Conservation (phyloP, 2,797 vertebrate species). For the Glyptemys insculpta region DNA sequence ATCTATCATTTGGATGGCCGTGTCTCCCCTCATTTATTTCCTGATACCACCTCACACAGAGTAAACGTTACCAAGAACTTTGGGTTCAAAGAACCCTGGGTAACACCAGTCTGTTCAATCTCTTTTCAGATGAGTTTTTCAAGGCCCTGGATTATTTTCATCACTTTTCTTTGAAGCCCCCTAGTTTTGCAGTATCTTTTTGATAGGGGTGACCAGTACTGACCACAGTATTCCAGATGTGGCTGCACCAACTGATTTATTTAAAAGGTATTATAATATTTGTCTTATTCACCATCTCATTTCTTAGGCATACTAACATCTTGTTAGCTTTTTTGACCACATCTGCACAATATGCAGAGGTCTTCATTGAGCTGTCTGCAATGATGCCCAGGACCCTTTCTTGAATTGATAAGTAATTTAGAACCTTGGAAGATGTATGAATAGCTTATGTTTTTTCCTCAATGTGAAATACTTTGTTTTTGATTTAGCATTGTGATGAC, state of each 20-base stretch:
- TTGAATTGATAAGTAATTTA: background rate
- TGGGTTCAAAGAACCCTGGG: too few relatives aligned
- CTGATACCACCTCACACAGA: too few relatives aligned
- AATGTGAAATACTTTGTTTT: background rate
- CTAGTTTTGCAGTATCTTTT: background rate
- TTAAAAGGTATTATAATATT: background rate
- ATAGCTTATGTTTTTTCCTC: background rate
- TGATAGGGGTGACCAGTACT: background rate
- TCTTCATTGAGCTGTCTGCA: background rate
- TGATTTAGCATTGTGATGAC: background rate
- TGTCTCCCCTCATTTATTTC: too few relatives aligned
- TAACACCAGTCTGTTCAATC: background rate
- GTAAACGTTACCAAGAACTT: too few relatives aligned
- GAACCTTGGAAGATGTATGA: background rate
- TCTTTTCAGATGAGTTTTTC: background rate
- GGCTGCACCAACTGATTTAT: background rate
- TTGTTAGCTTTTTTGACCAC: background rate
- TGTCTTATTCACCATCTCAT: background rate
- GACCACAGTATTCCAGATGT: background rate
- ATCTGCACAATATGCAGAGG: background rate
- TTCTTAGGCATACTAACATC: background rate
- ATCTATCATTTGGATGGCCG: too few relatives aligned
- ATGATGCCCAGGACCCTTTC: background rate
- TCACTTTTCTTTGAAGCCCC: background rate
- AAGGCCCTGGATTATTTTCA: background rate